Percentiles rank a stretch among this genome's conserved stretches.
These are phyloP conservation scores for Apamea crenata DNA, from an alignment of 2,888 invertebrate species.

Conservation along the genomic window DNA sequence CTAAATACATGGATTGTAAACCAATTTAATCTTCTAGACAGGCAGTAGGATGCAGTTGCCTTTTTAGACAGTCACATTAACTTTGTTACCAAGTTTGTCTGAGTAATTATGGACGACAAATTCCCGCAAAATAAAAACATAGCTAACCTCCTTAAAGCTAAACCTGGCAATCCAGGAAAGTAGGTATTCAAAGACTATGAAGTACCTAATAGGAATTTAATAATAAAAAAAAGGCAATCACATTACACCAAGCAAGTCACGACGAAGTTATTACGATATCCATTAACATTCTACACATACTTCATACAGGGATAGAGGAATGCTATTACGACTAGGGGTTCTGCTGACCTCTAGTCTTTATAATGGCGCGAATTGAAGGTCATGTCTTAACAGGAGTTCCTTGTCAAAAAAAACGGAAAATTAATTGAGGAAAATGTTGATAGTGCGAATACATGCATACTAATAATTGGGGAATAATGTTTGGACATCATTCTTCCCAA, in stretches of 20 bases:
- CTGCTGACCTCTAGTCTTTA: conserved; percentile 24
- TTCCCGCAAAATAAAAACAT: not conserved
- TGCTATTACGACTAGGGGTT: conserved; percentile 5
- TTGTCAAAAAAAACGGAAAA: not conserved
- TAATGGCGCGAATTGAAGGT: conserved; percentile 8
- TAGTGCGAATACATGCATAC: too few relatives aligned
- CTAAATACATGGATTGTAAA: not conserved
- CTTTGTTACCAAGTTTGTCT: not conserved
- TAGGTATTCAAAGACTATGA: not conserved
- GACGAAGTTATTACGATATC: conserved; percentile 5
- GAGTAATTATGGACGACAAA: not conserved
- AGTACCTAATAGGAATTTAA: not conserved
- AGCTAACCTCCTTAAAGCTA: not conserved
- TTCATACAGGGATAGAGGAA: conserved; percentile 28
- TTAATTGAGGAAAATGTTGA: not conserved
- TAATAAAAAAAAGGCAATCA: conserved; percentile 15
- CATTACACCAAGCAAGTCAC: conserved; percentile 12
- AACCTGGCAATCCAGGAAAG: not conserved
- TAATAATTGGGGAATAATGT: too few relatives aligned
- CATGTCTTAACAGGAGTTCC: not conserved
- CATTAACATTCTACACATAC: conserved; percentile 38
- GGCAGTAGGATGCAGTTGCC: not conserved
- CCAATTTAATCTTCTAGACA: not conserved
- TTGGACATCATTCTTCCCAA: too few relatives aligned
- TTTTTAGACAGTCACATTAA: not conserved